These are phyloP conservation scores for Bungarus multicinctus DNA, from an alignment of 2,113 vertebrate genomes.

Conservation along the genomic window DNA sequence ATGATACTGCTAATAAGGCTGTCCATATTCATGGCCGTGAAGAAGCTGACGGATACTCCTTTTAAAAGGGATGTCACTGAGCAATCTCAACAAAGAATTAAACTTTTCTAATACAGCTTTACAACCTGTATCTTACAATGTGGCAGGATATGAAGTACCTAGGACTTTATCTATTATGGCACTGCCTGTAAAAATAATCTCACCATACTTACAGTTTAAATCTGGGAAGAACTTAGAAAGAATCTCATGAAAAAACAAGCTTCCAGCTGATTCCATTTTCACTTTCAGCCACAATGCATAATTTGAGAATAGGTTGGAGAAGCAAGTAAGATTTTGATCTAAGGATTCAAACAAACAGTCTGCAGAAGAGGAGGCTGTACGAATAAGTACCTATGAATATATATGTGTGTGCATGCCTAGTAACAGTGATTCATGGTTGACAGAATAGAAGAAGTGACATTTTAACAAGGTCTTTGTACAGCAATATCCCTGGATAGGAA, in stretches of 20 bases:
- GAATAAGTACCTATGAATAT: slow-evolving; percentile 6
- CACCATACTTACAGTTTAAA: slow-evolving; percentile 19
- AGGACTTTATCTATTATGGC: slow-evolving; percentile 8
- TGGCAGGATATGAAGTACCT: neutral
- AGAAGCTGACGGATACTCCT: neutral
- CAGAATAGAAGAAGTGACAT: slow-evolving; percentile 3
- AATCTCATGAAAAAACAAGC: neutral
- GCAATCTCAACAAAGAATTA: neutral
- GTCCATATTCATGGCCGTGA: neutral
- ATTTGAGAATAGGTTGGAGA: slow-evolving; percentile 10
- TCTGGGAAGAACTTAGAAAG: slow-evolving; percentile 2
- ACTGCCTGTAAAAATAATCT: slow-evolving; percentile 5
- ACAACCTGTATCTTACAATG: neutral
- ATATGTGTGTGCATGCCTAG: neutral
- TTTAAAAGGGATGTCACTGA: neutral
- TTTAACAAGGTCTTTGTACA: slow-evolving; percentile 20
- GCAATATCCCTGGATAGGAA: neutral
- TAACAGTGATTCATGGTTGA: neutral
- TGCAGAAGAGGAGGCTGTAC: neutral
- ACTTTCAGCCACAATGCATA: neutral
- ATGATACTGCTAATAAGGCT: neutral
- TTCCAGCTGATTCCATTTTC: slow-evolving; percentile 20
- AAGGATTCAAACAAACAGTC: neutral
- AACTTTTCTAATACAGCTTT: neutral
- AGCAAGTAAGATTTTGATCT: slow-evolving; percentile 17